Evolutionary conservation across 2,888 invertebrate species (phyloP).

Genomic region (Polymixis lichenea): DNA sequence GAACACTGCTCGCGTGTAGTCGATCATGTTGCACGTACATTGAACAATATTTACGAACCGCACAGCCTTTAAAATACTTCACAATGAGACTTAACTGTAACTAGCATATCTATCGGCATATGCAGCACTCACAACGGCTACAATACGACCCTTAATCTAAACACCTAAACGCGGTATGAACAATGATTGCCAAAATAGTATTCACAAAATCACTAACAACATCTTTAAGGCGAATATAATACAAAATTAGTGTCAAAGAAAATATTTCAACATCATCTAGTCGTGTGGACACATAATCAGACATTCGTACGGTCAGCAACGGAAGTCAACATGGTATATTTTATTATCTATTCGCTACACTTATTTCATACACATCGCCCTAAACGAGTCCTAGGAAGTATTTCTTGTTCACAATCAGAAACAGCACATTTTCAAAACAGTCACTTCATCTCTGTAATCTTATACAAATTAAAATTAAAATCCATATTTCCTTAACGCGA

Average conservation of each 20-base stretch:
- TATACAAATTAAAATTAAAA: conserved; percentile 66
- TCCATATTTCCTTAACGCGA: conserved; percentile 58
- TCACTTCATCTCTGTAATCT: conserved; percentile 66
- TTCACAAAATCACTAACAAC: conserved; percentile 55
- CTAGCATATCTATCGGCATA: conserved; percentile 60
- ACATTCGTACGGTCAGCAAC: conserved; percentile 37
- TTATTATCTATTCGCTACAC: conserved; percentile 50
- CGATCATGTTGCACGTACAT: conserved; percentile 23
- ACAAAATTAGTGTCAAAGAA: conserved; percentile 54
- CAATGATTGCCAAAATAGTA: conserved; percentile 57
- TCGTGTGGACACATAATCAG: conserved; percentile 43
- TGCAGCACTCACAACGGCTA: conserved; percentile 45
- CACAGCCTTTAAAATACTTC: conserved; percentile 28
- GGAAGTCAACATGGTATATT: conserved; percentile 52
- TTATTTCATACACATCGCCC: conserved; percentile 64
- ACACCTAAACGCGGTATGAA: conserved; percentile 59
- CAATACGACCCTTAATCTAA: conserved; percentile 46
- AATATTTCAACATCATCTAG: conserved; percentile 52
- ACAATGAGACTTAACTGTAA: conserved; percentile 35
- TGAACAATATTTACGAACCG: conserved; percentile 29
- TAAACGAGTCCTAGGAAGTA: conserved; percentile 56
- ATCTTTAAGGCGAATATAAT: conserved; percentile 63
- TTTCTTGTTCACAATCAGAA: conserved; percentile 67
- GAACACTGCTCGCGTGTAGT: background rate
- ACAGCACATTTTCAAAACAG: conserved; percentile 64